phyloP scores from a whole-genome alignment of 2,888 invertebrate genomes.

The Dolichopus griseipennis region DNA sequence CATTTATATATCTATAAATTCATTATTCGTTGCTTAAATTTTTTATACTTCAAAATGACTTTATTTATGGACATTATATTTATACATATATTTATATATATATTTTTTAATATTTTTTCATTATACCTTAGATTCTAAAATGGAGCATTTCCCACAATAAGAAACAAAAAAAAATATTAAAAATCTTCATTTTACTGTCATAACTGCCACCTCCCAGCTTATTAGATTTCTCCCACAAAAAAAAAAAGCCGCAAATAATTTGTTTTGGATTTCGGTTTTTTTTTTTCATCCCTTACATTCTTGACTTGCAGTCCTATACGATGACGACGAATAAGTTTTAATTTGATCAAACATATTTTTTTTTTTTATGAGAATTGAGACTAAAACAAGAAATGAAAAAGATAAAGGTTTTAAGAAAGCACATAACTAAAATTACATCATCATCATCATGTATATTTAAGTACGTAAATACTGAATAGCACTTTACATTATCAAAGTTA shows the following conservation, averaged over 20 bases:
- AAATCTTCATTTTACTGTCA: background rate
- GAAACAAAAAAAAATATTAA: background rate
- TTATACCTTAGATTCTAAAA: background rate
- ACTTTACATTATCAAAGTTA: too few relatives aligned
- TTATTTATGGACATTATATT: background rate
- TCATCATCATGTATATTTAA: too few relatives aligned
- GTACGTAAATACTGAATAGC: too few relatives aligned
- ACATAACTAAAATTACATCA: too few relatives aligned
- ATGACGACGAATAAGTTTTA: background rate
- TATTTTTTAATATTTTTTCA: too few relatives aligned
- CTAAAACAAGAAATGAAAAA: too few relatives aligned
- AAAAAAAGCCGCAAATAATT: background rate
- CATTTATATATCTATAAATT: too few relatives aligned
- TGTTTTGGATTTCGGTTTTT: background rate
- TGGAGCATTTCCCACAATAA: background rate
- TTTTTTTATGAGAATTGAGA: too few relatives aligned
- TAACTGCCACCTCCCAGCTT: background rate
- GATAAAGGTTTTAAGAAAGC: too few relatives aligned
- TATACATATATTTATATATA: background rate
- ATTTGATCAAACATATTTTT: background rate
- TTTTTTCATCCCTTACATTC: background rate
- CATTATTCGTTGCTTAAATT: too few relatives aligned
- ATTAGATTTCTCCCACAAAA: conserved; percentile 3
- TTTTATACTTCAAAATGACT: background rate
- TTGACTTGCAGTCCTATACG: background rate